Evolutionary conservation across 2,113 vertebrate species (phyloP).

Genomic region (Labeo catla): DNA sequence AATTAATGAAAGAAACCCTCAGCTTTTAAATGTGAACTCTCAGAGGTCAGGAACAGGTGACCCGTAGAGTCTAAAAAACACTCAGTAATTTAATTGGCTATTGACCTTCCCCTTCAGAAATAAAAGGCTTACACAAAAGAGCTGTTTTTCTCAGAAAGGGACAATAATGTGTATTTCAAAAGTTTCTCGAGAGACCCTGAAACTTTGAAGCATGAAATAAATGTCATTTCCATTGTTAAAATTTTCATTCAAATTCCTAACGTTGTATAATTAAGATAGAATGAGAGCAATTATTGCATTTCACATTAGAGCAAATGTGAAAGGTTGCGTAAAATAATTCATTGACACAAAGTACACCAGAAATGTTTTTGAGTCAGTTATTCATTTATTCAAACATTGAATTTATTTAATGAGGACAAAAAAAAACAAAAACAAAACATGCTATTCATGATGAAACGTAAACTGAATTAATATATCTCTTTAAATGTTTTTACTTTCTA

Average conservation of each 20-base stretch:
- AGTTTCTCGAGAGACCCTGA: not conserved
- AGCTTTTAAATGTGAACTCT: constrained; percentile 12
- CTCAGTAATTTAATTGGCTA: not conserved
- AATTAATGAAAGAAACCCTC: not conserved
- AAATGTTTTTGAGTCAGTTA: not conserved
- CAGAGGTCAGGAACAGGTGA: not conserved
- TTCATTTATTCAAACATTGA: not conserved
- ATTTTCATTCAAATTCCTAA: not conserved
- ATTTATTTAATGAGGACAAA: too few relatives aligned
- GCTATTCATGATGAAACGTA: too few relatives aligned
- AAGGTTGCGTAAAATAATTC: not conserved
- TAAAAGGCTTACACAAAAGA: not conserved
- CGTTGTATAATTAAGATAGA: not conserved
- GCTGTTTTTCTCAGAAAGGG: not conserved
- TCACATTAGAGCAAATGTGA: not conserved
- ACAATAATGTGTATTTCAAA: not conserved
- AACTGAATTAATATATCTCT: too few relatives aligned
- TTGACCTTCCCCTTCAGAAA: not conserved
- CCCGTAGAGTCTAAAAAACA: constrained; percentile 4
- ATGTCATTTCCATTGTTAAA: not conserved
- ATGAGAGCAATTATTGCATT: not conserved
- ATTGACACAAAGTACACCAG: not conserved
- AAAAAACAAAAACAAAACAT: too few relatives aligned
- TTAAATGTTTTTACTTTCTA: too few relatives aligned
- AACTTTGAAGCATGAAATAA: not conserved